These are phyloP conservation scores for Pangasius macronema DNA, from an alignment of 2,797 vertebrate genomes.

Conservation along the genomic window DNA sequence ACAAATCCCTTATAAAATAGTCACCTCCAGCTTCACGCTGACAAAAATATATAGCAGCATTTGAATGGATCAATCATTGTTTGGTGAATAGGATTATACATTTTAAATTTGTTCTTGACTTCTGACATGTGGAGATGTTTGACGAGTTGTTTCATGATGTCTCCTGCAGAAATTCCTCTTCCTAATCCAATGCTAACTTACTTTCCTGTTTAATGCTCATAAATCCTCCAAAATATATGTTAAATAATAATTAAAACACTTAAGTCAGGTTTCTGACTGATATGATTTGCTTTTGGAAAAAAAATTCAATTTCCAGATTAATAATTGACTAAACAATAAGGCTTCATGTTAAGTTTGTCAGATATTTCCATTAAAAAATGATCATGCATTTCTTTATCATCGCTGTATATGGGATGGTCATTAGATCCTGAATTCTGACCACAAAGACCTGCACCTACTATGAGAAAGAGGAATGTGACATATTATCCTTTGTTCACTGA, in stretches of 20 bases:
- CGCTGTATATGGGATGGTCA: background rate
- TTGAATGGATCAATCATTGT: background rate
- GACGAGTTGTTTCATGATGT: background rate
- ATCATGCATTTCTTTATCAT: background rate
- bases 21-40: background rate
- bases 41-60: conserved; percentile 13
- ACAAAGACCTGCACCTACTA: background rate
- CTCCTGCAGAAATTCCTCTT: background rate
- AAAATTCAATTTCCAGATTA: background rate
- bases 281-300: background rate
- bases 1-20: background rate
- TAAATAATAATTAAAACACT: background rate
- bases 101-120: background rate
- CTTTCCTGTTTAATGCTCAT: background rate
- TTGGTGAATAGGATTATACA: background rate
- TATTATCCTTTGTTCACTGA: background rate
- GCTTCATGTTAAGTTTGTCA: background rate
- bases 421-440: background rate
- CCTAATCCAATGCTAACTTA: background rate
- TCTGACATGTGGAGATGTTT: background rate
- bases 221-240: background rate
- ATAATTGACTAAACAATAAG: background rate
- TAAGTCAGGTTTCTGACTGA: background rate
- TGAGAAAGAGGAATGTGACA: too few relatives aligned
- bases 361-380: background rate